A percentile compares a stretch with the other conserved stretches of the same genome.
These are phyloP conservation scores for Etia nguti DNA, from an alignment of 2,113 vertebrate genomes.

Conservation along the genomic window DNA sequence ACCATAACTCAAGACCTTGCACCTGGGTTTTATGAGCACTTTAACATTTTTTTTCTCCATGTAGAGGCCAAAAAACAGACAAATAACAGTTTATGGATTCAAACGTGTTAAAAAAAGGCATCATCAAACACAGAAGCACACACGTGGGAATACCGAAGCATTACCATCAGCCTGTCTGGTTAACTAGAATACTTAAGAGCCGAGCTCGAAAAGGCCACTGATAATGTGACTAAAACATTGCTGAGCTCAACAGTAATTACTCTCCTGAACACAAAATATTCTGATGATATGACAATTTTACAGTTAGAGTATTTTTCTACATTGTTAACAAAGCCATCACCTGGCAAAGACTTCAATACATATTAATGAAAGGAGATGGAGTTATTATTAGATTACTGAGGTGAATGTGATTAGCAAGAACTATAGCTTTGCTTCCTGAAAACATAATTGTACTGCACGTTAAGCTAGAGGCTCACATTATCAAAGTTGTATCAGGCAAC, in stretches of 20 bases:
- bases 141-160: not conserved
- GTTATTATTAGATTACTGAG: slow-evolving; percentile 56
- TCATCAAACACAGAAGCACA: not conserved
- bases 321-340: slow-evolving; percentile 34
- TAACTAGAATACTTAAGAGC: slow-evolving; percentile 42
- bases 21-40: not conserved
- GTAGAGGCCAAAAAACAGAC: not conserved
- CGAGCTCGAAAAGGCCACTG: slow-evolving; percentile 48
- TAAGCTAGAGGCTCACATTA: slow-evolving; percentile 58
- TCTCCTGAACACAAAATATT: slow-evolving; percentile 47
- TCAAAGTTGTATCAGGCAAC: slow-evolving; percentile 64
- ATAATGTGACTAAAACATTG: slow-evolving; percentile 63
- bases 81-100: not conserved
- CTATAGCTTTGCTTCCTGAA: slow-evolving; percentile 51
- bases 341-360: slow-evolving; percentile 46
- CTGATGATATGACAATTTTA: slow-evolving; percentile 42
- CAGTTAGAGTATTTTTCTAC: slow-evolving; percentile 15
- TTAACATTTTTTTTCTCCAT: not conserved
- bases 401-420: slow-evolving; percentile 52
- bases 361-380: slow-evolving; percentile 41
- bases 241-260: slow-evolving; percentile 60
- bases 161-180: not conserved
- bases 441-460: slow-evolving; percentile 50
- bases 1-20: not conserved
- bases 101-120: not conserved